These are phyloP conservation scores for Chloroceryle aenea DNA, from an alignment of 2,113 vertebrate species.

Conservation along the genomic window DNA sequence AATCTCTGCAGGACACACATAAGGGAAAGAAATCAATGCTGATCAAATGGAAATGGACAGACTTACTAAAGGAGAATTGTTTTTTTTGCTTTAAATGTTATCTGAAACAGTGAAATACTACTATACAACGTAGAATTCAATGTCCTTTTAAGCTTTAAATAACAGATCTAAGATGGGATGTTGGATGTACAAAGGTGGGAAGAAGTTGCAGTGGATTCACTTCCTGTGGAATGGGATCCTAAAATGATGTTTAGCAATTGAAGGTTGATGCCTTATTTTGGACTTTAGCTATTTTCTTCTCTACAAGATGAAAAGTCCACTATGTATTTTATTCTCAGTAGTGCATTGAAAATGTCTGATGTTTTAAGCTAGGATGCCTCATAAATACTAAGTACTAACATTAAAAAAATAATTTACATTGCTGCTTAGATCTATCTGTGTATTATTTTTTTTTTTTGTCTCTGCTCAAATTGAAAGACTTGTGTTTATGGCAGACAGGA, in stretches of 20 bases:
- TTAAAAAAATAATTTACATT: neutral
- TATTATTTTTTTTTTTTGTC: neutral
- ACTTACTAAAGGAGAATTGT: neutral
- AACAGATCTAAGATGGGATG: neutral
- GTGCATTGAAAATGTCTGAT: neutral
- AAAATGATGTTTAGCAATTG: neutral
- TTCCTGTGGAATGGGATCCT: conserved; percentile 24
- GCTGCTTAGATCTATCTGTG: neutral
- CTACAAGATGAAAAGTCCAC: neutral
- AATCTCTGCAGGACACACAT: neutral
- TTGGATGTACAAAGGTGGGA: neutral
- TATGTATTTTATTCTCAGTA: neutral
- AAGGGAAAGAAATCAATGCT: conserved; percentile 10
- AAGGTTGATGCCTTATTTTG: conserved; percentile 22
- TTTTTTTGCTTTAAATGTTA: conserved; percentile 15
- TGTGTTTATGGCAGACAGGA: neutral
- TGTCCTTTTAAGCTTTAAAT: conserved; percentile 12
- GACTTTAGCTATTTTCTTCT: conserved; percentile 42
- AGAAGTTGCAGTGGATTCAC: conserved; percentile 7
- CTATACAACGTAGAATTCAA: neutral
- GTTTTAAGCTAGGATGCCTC: neutral
- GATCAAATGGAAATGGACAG: neutral
- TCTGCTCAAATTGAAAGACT: neutral
- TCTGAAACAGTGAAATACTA: neutral
- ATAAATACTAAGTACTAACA: neutral